A percentile compares a stretch with the other conserved stretches of the same genome.
Conservation (phyloP, 2,888 invertebrate genomes). For the Scelioninae gen. 2 region DNA sequence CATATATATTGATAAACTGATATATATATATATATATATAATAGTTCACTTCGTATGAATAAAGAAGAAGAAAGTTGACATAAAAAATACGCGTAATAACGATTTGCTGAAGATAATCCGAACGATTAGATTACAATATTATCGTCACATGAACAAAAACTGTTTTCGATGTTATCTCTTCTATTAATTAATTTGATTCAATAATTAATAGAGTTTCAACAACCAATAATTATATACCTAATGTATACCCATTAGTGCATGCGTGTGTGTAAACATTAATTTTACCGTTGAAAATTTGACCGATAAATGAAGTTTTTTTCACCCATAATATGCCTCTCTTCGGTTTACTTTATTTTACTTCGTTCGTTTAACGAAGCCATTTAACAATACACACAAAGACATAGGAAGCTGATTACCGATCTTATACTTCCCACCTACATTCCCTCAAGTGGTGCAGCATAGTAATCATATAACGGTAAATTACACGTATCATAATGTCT, state of each 20-base stretch:
- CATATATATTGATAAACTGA: no score
- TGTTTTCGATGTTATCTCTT: no score
- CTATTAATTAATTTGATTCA: no score
- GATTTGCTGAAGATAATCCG: not conserved
- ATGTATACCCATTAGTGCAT: no score
- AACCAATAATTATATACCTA: no score
- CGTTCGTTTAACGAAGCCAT: conserved; percentile 43
- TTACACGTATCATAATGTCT: conserved; percentile 66
- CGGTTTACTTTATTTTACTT: conserved; percentile 23
- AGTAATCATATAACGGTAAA: conserved; percentile 72
- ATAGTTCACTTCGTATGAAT: no score
- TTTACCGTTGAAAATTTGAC: no score
- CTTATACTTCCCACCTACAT: conserved; percentile 70
- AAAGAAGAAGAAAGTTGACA: conserved; percentile 11
- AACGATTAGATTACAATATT: not conserved
- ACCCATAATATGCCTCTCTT: conserved; percentile 10
- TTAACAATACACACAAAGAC: conserved; percentile 49
- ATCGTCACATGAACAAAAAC: not conserved
- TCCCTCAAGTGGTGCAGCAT: conserved; percentile 67
- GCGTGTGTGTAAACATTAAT: not conserved
- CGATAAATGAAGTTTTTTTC: conserved; percentile 31
- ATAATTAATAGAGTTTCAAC: no score
- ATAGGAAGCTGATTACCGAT: conserved; percentile 58
- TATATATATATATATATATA: no score
- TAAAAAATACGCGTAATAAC: not conserved